Evolutionary conservation across 2,888 invertebrate genomes (phyloP), one percentile per base, ranked within the genome.

Genomic region (Macrosiphum euphorbiae): DNA sequence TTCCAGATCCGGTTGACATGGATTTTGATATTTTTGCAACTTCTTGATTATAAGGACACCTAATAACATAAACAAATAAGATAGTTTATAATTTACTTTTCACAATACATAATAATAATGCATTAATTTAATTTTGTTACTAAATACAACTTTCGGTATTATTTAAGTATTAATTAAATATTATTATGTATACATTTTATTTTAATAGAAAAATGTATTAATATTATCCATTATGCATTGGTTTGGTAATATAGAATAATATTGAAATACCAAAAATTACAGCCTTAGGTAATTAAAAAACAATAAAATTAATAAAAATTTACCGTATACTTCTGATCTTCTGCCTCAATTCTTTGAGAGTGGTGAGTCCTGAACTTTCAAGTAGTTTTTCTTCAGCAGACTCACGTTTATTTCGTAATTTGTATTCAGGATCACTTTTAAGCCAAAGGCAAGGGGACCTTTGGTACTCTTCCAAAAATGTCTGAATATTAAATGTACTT

Each of bases 11-110:
- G 11, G 90, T 90, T 26, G 26, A 11, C 78, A 78, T 90, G 0
- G 78, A 90, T 78, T 35, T 41, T 0, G 4, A 11, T 35, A 90
- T 52, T 90, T 90, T 90, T 1, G 78, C 0, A 0, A 52, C 7
- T 41, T 90, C 78, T 78, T 90, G 78, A 35, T 90, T 90, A 90
- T 90, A 90, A 20, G 90, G 84, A 67, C 90, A 90, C 24, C 90
- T 90, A 67, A 90, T 88, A 55, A 88, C 10, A 88, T 58, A 88
- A 55, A 55, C 16, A 88, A 44, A 58, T 58, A 26, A 88, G 16
- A 88, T 52, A 24, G 35, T 87, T 50, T 87, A 13, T 87, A 87
- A 87, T 87, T 52, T 87, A 87, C 87, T 87, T 87, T 87, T 88
- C 55, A 88, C 35, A 88, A 52, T 88, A 52, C n/a, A 41, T 87